Evolutionary conservation across 2,888 invertebrate genomes (phyloP), one percentile per base, ranked within the genome.

Genomic region (Lasioglossum vierecki): DNA sequence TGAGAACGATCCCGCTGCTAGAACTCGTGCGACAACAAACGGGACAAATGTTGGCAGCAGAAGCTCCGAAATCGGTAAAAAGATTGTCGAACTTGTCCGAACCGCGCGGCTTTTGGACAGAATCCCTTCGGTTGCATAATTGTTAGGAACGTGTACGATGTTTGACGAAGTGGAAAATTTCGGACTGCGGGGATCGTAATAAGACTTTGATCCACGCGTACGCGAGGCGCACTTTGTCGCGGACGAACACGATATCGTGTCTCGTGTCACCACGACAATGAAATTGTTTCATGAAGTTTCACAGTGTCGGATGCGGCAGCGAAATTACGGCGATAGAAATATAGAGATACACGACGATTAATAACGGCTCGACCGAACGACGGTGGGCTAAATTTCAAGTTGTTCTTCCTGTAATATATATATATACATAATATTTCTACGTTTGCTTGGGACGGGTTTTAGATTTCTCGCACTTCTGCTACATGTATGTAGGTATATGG

Each of bases 141-240:
- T 80, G 26, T 13, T 49, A n/a, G 0, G 15, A 72, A 46, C 49
- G 15, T 77, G n/a, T 41, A 30, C 11, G 53, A 73, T 74, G 68
- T 68, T 66, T 8, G 4, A 18, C 26, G 35, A 18, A 63, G 30
- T 72, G 71, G 15, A 72, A 72, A 80, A 49, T 76, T 76, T 80
- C 9, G 4, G 18, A 60, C 80, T 9, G 22, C 6, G 22, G 6
- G 57, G 60, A 79, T 66, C 49, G 30, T n/a, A 66, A 81, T 53
- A 22, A 72, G 18, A 66, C 39, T 26, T n/a, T 3, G 26, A 41
- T 53, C 44, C 5, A 41, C 68, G 30, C 39, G 41, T 71, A 70
- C 15, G 15, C 44, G 22, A 26, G 44, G 30, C 13, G 13, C 0
- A 15, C 2, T 76, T 46, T 4, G 35, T 46, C 44, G 30, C 18